Conservation (phyloP, 2,888 invertebrate genomes). For the Cheilosia variabilis region DNA sequence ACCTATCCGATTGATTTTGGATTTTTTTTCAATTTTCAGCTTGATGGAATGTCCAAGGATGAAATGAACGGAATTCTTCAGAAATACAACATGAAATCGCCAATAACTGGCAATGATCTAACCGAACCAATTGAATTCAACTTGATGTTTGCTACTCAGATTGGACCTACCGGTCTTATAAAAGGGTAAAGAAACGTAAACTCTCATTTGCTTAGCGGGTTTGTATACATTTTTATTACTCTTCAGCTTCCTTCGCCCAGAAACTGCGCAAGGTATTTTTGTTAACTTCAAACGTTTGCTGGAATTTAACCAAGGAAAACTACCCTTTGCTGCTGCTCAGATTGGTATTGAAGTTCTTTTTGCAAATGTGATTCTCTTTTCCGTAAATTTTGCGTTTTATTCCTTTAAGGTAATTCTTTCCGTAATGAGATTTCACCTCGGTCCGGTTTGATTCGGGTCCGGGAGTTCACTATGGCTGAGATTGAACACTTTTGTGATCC, state of each 20-base stretch:
- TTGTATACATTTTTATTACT: conserved; percentile 11
- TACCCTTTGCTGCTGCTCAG: conserved; percentile 99
- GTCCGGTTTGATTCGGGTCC: conserved; percentile 96
- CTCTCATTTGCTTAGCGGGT: neutral
- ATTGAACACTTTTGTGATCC: conserved; percentile 99
- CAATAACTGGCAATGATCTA: conserved; percentile 96
- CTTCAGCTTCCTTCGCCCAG: conserved; percentile 93
- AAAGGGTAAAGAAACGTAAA: conserved; percentile 88
- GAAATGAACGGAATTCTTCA: conserved; percentile 94
- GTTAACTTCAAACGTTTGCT: conserved; percentile 99
- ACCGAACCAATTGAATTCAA: conserved; percentile 99
- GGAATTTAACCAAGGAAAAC: conserved; percentile 97
- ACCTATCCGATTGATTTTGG: neutral
- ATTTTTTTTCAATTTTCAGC: conserved; percentile 79
- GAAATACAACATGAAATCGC: conserved; percentile 97
- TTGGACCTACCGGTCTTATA: conserved; percentile 97
- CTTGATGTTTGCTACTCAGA: conserved; percentile 99
- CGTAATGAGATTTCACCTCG: conserved; percentile 99
- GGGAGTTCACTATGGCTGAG: conserved; percentile 99
- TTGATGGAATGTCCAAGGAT: conserved; percentile 96
- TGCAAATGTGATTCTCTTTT: neutral
- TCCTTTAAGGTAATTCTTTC: conserved; percentile 89
- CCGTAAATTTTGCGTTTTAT: neutral
- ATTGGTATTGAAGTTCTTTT: conserved; percentile 87
- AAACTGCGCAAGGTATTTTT: conserved; percentile 99